phyloP scores from a whole-genome alignment of 2,888 invertebrate species.

The Brachyptera risi region DNA sequence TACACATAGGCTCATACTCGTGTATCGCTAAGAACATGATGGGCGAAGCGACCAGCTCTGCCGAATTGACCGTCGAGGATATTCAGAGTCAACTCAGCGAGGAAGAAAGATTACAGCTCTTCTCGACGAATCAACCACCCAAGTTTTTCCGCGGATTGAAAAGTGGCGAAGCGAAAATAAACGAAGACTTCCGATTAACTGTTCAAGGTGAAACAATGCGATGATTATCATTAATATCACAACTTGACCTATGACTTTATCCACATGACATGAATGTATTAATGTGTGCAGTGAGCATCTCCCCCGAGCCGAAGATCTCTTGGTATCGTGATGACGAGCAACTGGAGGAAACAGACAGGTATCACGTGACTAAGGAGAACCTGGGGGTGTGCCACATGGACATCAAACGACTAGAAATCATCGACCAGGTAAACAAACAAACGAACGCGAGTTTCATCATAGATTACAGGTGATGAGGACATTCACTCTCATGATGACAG shows the following conservation, averaged over 20 bases:
- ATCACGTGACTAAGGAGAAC: slow-evolving; percentile 62
- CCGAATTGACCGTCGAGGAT: slow-evolving; percentile 84
- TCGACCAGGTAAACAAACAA: slow-evolving; percentile 66
- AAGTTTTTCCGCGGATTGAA: slow-evolving; percentile 76
- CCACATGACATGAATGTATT: too few relatives aligned
- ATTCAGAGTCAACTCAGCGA: slow-evolving; percentile 86
- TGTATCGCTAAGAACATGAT: slow-evolving; percentile 87
- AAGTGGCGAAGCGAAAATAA: slow-evolving; percentile 77
- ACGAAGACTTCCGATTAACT: slow-evolving; percentile 74
- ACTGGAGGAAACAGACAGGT: slow-evolving; percentile 62
- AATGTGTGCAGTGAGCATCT: slow-evolving; percentile 63
- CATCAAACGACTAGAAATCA: slow-evolving; percentile 68
- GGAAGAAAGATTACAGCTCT: slow-evolving; percentile 72
- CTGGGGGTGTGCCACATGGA: slow-evolving; percentile 69
- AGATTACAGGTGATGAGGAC: too few relatives aligned
- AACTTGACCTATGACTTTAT: neutral
- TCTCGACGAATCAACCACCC: slow-evolving; percentile 69
- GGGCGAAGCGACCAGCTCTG: slow-evolving; percentile 83
- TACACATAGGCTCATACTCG: slow-evolving; percentile 66
- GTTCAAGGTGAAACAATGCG: slow-evolving; percentile 74
- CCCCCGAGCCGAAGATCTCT: slow-evolving; percentile 72
- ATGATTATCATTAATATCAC: neutral
- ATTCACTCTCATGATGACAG: too few relatives aligned
- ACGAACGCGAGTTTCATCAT: too few relatives aligned
- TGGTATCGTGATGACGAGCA: slow-evolving; percentile 89